Conservation (phyloP, 1,140 invertebrate genomes). For the Drosophila orosa region DNA sequence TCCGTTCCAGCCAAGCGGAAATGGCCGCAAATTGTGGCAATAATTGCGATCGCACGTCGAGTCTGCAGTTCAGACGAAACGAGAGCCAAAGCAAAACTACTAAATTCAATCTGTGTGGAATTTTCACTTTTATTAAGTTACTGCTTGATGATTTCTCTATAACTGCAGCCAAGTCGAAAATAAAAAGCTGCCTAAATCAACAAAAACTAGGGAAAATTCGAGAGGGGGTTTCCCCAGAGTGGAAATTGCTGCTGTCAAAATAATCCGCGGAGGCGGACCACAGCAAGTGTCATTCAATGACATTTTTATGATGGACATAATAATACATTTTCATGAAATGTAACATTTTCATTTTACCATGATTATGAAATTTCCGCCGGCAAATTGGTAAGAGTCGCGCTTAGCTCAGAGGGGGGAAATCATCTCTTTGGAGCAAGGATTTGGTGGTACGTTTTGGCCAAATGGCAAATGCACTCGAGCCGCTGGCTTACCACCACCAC, state of each 20-base stretch:
- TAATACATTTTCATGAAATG: constrained; percentile 76
- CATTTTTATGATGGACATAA: constrained; percentile 76
- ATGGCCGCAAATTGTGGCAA: constrained; percentile 72
- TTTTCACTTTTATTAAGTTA: constrained; percentile 53
- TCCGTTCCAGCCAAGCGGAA: constrained; percentile 55
- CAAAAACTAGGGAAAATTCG: constrained; percentile 44
- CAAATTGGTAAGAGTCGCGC: constrained; percentile 35
- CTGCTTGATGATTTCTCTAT: constrained; percentile 28
- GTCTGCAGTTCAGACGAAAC: constrained; percentile 14
- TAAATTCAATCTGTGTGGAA: constrained; percentile 44
- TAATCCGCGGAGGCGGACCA: constrained; percentile 47
- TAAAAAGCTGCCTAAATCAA: constrained; percentile 64
- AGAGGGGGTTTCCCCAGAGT: background rate
- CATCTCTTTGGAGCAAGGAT: constrained; percentile 15
- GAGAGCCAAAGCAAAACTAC: constrained; percentile 28
- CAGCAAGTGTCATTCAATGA: constrained; percentile 76
- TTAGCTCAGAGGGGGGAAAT: background rate
- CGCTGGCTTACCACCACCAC: background rate
- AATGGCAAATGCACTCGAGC: constrained; percentile 26
- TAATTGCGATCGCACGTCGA: constrained; percentile 54
- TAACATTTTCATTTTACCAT: constrained; percentile 75
- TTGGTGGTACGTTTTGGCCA: constrained; percentile 11
- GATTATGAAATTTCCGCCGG: constrained; percentile 78
- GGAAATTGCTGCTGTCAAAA: constrained; percentile 68
- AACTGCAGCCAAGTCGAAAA: constrained; percentile 32